Base-by-base conservation (phyloP, 2,797 vertebrate genomes). In the Oryzias dopingdopingensis region DNA sequence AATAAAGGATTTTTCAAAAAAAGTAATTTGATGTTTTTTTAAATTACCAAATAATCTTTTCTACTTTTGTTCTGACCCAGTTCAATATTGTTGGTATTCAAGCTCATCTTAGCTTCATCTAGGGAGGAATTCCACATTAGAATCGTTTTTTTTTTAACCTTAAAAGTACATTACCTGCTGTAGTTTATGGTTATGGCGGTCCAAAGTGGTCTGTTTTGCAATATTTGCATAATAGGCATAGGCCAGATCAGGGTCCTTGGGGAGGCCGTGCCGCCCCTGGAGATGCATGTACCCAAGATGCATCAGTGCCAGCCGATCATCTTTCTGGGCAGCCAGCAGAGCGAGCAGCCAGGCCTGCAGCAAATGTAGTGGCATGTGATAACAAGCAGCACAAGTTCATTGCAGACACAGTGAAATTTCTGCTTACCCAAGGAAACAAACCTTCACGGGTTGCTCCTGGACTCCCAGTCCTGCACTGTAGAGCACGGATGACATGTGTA, bases 161-260 rank as follows among this genome's bases (percentile, higher is more conserved):
- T 17, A 16, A 17, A n/a, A 3, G 14, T 16, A 12, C 1, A 18
- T 53, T 55, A 94, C 93, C 91, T 94, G 92, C 29, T 90, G 32
- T 40, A 86, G 42, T 45, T 86, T 77, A 13, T 80, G 87, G 15
- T 82, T 77, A 1, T 79, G 78, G 1, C 80, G 85, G 67, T 94
- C 93, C 0, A 44, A 0, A 29, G 61, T 73, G 14, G 92, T 93
- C 76, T 93, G 91, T 56, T 79, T 75, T 5, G 90, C 93, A 10
- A 93, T 87, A 74, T 93, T 93, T 68, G 87, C 76, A 65, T 94
- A 94, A 67, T 94, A 94, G 15, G 84, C 91, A 54, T 91, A 93
- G 54, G 92, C 89, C 56, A 93, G 75, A 63, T 90, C 88, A 20
- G 56, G 64, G 43, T 94, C 92, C 40, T 54, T 6, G 0, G 77